These are phyloP conservation scores for Drosophila erecta DNA, from an alignment of 1,140 invertebrate species.

Conservation along the genomic window DNA sequence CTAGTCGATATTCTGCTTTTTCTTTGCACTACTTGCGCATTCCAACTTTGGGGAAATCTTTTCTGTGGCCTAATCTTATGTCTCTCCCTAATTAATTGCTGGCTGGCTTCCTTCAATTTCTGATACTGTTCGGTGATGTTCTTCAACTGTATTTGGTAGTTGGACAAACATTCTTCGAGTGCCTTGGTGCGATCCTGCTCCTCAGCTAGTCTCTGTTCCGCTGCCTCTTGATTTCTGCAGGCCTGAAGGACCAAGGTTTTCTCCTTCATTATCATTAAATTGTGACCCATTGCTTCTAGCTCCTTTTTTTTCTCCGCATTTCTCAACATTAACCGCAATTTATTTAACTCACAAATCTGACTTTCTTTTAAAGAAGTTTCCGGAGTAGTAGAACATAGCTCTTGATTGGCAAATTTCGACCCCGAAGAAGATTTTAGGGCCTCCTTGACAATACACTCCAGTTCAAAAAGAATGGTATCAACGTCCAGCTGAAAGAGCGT, in stretches of 20 bases:
- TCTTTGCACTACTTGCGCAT: background rate
- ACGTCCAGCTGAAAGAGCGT: background rate
- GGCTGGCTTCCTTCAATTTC: background rate
- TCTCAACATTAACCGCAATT: background rate
- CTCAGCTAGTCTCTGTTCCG: background rate
- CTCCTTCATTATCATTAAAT: slow-evolving; percentile 10
- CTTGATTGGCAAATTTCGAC: background rate
- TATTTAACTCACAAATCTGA: background rate
- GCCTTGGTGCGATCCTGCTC: background rate
- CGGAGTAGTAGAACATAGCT: background rate
- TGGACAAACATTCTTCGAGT: background rate
- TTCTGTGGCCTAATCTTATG: background rate
- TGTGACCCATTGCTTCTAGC: slow-evolving; percentile 3
- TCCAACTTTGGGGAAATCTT: background rate
- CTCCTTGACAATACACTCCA: background rate
- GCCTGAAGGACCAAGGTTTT: background rate
- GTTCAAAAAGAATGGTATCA: background rate
- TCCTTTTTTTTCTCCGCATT: background rate
- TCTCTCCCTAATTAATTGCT: background rate
- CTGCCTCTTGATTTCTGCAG: background rate
- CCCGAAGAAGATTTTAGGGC: background rate
- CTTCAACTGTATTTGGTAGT: background rate
- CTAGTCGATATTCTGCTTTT: background rate
- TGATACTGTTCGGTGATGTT: background rate
- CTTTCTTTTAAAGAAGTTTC: background rate